These are phyloP conservation scores for Lepidostoma basale DNA, from an alignment of 1,140 invertebrate species.

Conservation along the genomic window DNA sequence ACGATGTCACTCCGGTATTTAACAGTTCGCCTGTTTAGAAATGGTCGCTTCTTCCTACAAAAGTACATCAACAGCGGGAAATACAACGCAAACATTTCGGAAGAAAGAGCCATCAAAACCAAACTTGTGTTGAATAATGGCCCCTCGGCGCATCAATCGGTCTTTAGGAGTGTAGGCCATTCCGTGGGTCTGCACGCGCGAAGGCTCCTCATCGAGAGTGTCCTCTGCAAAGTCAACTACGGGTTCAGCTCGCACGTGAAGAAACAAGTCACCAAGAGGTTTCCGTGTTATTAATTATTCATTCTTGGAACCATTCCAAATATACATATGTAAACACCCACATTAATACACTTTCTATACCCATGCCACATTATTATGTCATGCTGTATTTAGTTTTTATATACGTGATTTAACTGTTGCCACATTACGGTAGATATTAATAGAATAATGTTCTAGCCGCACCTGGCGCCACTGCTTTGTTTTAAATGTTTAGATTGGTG, in stretches of 20 bases:
- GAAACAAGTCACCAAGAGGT: slow-evolving; percentile 21
- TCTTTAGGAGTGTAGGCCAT: slow-evolving; percentile 11
- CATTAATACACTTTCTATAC: too few species aligned
- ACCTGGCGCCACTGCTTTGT: too few species aligned
- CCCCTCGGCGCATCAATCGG: background rate
- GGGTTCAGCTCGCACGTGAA: background rate
- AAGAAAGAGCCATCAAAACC: slow-evolving; percentile 9
- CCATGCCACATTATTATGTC: too few species aligned
- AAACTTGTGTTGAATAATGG: background rate
- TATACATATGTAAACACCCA: background rate
- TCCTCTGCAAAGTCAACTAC: slow-evolving; percentile 31
- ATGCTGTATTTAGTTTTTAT: too few species aligned
- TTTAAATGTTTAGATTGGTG: too few species aligned
- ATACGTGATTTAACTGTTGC: too few species aligned
- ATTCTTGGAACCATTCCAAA: background rate
- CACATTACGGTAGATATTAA: too few species aligned
- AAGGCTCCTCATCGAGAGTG: slow-evolving; percentile 27
- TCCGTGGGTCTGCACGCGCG: slow-evolving; percentile 2
- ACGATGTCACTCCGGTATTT: slow-evolving; percentile 32
- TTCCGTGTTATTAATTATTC: background rate
- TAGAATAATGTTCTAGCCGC: too few species aligned
- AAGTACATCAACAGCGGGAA: background rate
- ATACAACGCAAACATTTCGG: slow-evolving; percentile 29
- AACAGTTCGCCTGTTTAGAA: slow-evolving; percentile 12
- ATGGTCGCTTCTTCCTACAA: slow-evolving; percentile 26